Evolutionary conservation across 2,113 vertebrate species (phyloP), one percentile per base, ranked within the genome.

Genomic region (Ceuthmochares aereus): DNA sequence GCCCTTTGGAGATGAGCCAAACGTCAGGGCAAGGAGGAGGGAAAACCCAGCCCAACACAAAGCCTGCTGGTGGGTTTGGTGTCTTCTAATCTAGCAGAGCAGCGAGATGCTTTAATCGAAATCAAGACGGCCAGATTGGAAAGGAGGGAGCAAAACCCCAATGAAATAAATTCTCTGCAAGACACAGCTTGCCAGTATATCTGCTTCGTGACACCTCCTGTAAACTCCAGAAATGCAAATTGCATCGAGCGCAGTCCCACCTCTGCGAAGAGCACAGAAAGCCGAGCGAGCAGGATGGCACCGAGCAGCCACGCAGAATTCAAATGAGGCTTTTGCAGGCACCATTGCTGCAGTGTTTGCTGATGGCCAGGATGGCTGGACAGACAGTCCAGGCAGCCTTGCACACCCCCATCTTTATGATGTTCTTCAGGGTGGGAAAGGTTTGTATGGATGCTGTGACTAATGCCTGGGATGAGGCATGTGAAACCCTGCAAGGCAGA

Each of bases 121-220:
- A 68, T 27, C 69, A 45, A 89, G 32, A 9, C 25, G 47, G 79
- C 45, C 94, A 95, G 96, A 97, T 94, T 95, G 95, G 87, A 79
- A 72, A 92, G 91, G 91, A 95, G 87, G 93, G 84, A 93, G 89
- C 10, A 2, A 96, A 94, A 89, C 69, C 69, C 68, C 14, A 36
- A 9, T 26, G 32, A 64, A 94, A 97, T 89, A 81, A 95, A 97
- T 95, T 96, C 95, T 49, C 96, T 29, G 91, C 15, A 58, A 97
- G 94, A 96, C 93, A 4, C 94, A 93, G 94, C 87, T 95, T 96
- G 94, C 89, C 89, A 69, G 84, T 45, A 2, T 25, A 27, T 84
- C 91, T 93, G 94, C 93, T 80, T 1, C 1, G 49, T 82, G 93
- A 93, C 94, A 91, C 94, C 93, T 96, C 90, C 92, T 73, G 92